Evolutionary conservation across 2,888 invertebrate species (phyloP).

Genomic region (Drosophila quinaria): DNA sequence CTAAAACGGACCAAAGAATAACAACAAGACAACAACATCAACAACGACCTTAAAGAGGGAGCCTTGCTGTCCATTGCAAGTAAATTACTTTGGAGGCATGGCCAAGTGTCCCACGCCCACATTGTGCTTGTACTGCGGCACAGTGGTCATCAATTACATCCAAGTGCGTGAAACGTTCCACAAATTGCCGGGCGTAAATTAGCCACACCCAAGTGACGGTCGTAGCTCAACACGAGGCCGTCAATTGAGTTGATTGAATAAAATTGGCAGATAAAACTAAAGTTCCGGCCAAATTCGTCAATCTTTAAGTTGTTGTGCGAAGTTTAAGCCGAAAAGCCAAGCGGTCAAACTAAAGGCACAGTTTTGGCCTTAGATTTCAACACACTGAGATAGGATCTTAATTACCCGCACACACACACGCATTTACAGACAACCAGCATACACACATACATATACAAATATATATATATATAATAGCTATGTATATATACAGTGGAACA

Average conservation of each 20-base stretch:
- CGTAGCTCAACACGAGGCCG: constrained; percentile 34
- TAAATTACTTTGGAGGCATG: constrained; percentile 51
- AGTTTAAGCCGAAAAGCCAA: constrained; percentile 35
- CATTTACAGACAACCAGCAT: constrained; percentile 1
- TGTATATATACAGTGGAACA: constrained; percentile 19
- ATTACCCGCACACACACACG: constrained; percentile 52
- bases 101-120: constrained; percentile 34
- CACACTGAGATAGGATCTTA: constrained; percentile 68
- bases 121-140: constrained; percentile 33
- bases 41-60: background rate
- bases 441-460: background rate
- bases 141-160: constrained; percentile 67
- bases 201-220: constrained; percentile 34
- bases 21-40: constrained; percentile 25
- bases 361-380: constrained; percentile 57
- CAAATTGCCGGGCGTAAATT: constrained; percentile 73
- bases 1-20: constrained; percentile 38
- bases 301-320: constrained; percentile 38
- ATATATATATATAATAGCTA: background rate
- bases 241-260: constrained; percentile 70
- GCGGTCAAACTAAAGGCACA: constrained; percentile 11
- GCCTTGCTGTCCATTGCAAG: background rate
- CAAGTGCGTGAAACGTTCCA: constrained; percentile 59
- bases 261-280: constrained; percentile 31
- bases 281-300: constrained; percentile 12